Evolutionary conservation across 2,888 invertebrate genomes (phyloP).

Genomic region (Saturnia pavonia): DNA sequence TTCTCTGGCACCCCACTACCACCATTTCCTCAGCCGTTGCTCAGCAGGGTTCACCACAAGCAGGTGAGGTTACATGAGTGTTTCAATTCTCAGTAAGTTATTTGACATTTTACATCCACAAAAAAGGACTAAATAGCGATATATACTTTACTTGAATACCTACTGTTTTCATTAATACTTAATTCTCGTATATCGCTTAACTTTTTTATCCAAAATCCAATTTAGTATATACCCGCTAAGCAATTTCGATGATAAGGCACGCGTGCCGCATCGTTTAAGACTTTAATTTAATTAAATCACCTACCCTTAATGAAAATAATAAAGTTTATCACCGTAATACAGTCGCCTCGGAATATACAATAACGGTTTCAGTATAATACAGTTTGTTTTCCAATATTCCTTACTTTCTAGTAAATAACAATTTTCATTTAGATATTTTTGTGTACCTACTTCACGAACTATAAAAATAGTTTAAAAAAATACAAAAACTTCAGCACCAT

Average conservation of each 20-base stretch:
- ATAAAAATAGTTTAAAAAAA: too few relatives aligned
- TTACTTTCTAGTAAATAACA: not conserved
- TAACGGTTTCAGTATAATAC: conserved; percentile 30
- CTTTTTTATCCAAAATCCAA: conserved; percentile 3
- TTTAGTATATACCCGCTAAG: conserved; percentile 30
- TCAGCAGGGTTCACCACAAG: too few relatives aligned
- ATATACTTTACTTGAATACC: not conserved
- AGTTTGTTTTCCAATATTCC: conserved; percentile 17
- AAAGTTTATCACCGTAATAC: conserved; percentile 43
- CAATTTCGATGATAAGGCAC: conserved; percentile 54
- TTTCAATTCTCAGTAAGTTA: too few relatives aligned
- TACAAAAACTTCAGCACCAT: too few relatives aligned
- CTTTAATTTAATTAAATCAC: conserved; percentile 48
- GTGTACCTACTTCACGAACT: not conserved
- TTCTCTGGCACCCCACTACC: too few relatives aligned
- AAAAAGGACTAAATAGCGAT: too few relatives aligned
- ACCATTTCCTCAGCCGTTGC: too few relatives aligned
- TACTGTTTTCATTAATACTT: not conserved
- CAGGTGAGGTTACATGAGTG: too few relatives aligned
- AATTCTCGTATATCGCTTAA: not conserved
- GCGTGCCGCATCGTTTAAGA: conserved; percentile 46
- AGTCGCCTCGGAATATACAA: conserved; percentile 38
- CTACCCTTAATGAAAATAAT: conserved; percentile 58
- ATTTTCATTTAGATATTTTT: not conserved
- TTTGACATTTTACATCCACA: too few relatives aligned